Evolutionary conservation across 2,113 vertebrate species (phyloP), one percentile per base, ranked within the genome.

Genomic region (Syngnathus typhle): DNA sequence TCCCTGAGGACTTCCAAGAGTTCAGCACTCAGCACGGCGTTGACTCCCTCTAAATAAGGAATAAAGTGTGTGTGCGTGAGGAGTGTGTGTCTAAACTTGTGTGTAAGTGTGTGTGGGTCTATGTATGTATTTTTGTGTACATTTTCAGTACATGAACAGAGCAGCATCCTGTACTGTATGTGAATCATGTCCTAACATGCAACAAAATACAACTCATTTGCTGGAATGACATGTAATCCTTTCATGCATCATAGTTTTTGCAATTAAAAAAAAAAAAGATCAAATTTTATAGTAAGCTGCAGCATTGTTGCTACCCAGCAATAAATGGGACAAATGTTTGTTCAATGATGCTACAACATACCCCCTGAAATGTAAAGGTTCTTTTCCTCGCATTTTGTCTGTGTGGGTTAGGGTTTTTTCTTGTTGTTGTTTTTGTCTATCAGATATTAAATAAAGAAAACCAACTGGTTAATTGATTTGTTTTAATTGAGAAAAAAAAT

Each of bases 1-100:
- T 92, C 80, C 90, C 90, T 5, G 89, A 90, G 51, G 91, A 92
- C 60, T 92, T 92, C 86, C 89, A 92, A 81, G 90, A 90, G 77
- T 92, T 92, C 84, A 89, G 82, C 76, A 77, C 82, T 79, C 87
- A 90, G 70, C 87, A 89, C 7, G 61, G 73, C 11, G 47, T 65
- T 3, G 86, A 90, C 71, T 70, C 87, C 4, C 79, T 89, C 69
- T 90, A 75, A 87, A 32, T 32, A 32, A 73, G 11, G 49, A 7
- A 23, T 70, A 51, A 65, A 70, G 2, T 67, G 67, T 69, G 59
- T 62, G 36, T 5, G 16, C 13, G 64, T 51, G 27, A 32, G 27
- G 27, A 32, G 27, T 32, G 62, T 7, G 60, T 27, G 66, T 46
- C 49, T 43, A 36, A 16, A 58, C 19, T 21, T 43, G 21, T 47